Conservation (phyloP, 1,140 invertebrate species). For the Tetraneura akinire region DNA sequence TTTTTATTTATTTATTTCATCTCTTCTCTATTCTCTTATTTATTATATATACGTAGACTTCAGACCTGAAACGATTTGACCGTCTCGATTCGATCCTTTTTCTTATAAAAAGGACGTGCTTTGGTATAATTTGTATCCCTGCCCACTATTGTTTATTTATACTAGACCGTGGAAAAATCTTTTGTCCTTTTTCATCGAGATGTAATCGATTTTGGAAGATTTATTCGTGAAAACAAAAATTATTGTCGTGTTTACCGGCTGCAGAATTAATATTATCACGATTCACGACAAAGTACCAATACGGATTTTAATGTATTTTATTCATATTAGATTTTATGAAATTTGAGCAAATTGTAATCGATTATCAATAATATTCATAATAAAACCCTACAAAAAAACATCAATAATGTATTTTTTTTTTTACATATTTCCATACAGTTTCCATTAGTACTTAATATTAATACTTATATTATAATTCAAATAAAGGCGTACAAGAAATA, state of each 20-base stretch:
- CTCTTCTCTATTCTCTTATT: slow-evolving; percentile 5
- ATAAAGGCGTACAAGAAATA: too few relatives aligned
- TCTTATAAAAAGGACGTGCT: background rate
- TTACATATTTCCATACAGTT: too few relatives aligned
- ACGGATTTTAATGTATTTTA: background rate
- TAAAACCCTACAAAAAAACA: too few relatives aligned
- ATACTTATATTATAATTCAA: too few relatives aligned
- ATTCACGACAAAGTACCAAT: background rate
- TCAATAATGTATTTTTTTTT: too few relatives aligned
- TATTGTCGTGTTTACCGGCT: background rate
- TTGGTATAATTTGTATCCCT: slow-evolving; percentile 26
- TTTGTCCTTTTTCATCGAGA: slow-evolving; percentile 8
- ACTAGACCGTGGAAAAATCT: slow-evolving; percentile 16
- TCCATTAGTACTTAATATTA: too few relatives aligned
- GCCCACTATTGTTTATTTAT: slow-evolving; percentile 36
- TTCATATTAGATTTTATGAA: background rate
- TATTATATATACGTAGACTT: slow-evolving; percentile 28
- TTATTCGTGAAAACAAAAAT: slow-evolving; percentile 34
- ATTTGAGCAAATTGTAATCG: background rate
- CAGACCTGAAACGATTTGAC: slow-evolving; percentile 41
- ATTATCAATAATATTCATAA: too few relatives aligned
- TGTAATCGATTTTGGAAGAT: slow-evolving; percentile 28
- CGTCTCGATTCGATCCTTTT: slow-evolving; percentile 24
- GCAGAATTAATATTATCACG: background rate
- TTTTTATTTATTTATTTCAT: slow-evolving; percentile 40